Percentiles rank a stretch among this genome's conserved stretches.
These are phyloP conservation scores for Eupristina koningsbergeri DNA, from an alignment of 1,140 invertebrate species.

Conservation along the genomic window DNA sequence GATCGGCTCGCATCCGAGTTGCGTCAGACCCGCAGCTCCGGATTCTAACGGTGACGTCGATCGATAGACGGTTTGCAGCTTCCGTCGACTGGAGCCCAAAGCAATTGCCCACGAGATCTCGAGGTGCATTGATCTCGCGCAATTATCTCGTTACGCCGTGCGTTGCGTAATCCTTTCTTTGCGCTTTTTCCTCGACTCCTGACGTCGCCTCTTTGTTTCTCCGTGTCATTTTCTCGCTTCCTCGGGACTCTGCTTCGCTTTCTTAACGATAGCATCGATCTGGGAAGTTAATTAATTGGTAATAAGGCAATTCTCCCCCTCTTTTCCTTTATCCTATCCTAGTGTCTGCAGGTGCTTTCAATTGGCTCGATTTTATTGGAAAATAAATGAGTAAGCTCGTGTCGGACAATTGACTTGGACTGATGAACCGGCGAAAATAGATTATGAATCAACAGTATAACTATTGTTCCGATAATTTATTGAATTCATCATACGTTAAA, in stretches of 20 bases:
- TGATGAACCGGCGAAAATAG: neutral
- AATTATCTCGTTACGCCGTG: constrained; percentile 63
- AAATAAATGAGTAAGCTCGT: neutral
- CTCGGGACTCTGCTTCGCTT: neutral
- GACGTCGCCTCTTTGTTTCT: neutral
- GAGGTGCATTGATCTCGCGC: constrained; percentile 47
- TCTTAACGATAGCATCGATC: neutral
- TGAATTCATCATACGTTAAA: neutral
- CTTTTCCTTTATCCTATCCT: neutral
- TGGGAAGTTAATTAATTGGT: constrained; percentile 28
- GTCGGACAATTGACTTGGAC: neutral
- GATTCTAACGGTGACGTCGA: neutral
- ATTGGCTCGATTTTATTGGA: constrained; percentile 20
- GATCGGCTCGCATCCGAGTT: neutral
- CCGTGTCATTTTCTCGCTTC: neutral
- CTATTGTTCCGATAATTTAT: neutral
- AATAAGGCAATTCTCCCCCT: constrained; percentile 1
- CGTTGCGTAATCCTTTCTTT: constrained; percentile 55
- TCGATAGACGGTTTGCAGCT: constrained; percentile 16
- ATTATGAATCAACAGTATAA: neutral
- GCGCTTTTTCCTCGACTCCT: neutral
- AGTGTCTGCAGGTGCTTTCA: neutral
- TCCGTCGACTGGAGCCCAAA: constrained; percentile 54
- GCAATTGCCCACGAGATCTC: constrained; percentile 1
- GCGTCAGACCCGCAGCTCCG: neutral